Evolutionary conservation across 2,113 vertebrate genomes (phyloP), one percentile per base, ranked within the genome.

Genomic region (Epinephelus fuscoguttatus): DNA sequence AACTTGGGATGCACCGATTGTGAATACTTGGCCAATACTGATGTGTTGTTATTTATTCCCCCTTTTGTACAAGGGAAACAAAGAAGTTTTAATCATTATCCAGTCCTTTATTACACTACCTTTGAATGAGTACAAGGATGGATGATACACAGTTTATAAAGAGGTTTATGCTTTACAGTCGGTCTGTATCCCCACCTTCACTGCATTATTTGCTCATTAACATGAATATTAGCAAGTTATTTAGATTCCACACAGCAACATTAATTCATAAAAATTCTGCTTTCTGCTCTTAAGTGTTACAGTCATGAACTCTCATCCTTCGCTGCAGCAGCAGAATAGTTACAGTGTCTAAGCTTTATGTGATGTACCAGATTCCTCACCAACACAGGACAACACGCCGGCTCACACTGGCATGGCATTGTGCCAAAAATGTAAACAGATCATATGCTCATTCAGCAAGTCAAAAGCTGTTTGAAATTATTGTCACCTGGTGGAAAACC

Each of bases 261-360:
- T 37, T 56, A 17, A 12, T 47, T 7, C 55, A 11, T 55, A 10
- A 40, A 10, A 17, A 17, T 25, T 47, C n/a, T 1, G 61, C 62
- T 59, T 74, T 23, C 59, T 57, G 23, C 19, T 61, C 40, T 69
- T 23, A 10, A 30, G 21, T 23, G 49, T 42, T 42, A 19, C 27
- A 23, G 15, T 63, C 66, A 30, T 25, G 42, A 45, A 3, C 42
- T 12, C 42, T 45, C 11, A 37, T 57, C 40, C 21, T 56, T 30
- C 33, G 12, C 53, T 64, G 73, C 59, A 70, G n/a, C 57, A 63
- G 37, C 55, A 78, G 45, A 27, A 61, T 3, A 78, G 33, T 45
- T 45, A 4, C 67, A 42, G 66, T 61, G 56, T 52, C 5, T 1
- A 21, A n/a, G 33, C 57, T 27, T 12, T 71, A 52, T 30, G 14